Percentiles rank a stretch among this genome's conserved stretches.
Evolutionary conservation across 2,888 invertebrate species (phyloP).

Genomic region (Ditula angustiorana): DNA sequence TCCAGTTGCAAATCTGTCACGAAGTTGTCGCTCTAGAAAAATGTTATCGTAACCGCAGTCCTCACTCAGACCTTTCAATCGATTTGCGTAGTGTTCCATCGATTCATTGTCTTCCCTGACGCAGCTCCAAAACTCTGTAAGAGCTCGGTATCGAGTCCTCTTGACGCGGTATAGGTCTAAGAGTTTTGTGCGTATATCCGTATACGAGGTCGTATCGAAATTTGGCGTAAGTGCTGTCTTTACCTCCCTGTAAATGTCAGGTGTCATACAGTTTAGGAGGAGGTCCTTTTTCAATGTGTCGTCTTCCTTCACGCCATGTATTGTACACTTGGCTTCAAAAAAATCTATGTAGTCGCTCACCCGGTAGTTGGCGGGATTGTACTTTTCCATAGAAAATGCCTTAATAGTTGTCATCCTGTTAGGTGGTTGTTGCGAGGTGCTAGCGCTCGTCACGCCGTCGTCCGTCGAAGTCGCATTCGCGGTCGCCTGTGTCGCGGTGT

Average conservation of each 20-base stretch:
- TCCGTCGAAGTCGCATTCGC: background rate
- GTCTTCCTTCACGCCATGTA: background rate
- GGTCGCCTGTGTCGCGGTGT: background rate
- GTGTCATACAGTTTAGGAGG: background rate
- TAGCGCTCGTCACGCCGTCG: background rate
- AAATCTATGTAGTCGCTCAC: background rate
- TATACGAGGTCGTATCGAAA: background rate
- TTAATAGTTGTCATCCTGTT: background rate
- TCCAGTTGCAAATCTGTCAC: background rate
- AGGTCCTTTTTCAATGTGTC: background rate
- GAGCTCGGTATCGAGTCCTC: background rate
- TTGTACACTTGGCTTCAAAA: background rate
- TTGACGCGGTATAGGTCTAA: background rate
- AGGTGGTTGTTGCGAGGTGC: background rate
- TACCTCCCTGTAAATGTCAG: background rate
- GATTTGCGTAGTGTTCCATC: conserved; percentile 1
- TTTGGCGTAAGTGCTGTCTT: background rate
- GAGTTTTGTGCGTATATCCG: background rate
- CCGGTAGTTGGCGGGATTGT: background rate
- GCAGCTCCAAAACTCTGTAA: background rate
- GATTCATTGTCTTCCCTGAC: background rate
- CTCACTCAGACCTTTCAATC: background rate
- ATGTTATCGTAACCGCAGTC: background rate
- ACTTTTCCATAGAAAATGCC: background rate
- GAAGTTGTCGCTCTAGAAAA: conserved; percentile 3